These are phyloP conservation scores for Chelon labrosus DNA, from an alignment of 2,797 vertebrate species.

Conservation along the genomic window DNA sequence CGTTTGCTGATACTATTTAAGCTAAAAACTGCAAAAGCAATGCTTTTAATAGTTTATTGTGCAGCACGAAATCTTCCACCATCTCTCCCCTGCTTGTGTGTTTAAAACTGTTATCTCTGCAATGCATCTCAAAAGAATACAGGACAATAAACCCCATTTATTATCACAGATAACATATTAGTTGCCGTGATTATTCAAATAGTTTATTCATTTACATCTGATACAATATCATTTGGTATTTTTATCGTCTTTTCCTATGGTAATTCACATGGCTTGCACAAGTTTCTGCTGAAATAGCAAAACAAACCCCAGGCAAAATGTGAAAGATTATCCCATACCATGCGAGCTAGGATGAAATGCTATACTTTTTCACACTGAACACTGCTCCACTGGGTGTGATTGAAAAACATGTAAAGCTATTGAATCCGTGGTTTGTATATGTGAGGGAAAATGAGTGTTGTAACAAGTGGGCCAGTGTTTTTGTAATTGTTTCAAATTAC, in stretches of 20 bases:
- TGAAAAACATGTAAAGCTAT: constrained; percentile 88
- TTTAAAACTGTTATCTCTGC: constrained; percentile 72
- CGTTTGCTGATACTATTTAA: constrained; percentile 38
- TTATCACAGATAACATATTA: constrained; percentile 80
- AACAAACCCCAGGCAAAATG: constrained; percentile 89
- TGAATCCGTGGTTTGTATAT: constrained; percentile 87
- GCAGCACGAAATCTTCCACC: constrained; percentile 35
- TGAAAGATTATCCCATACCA: constrained; percentile 88
- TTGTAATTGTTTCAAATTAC: constrained; percentile 89
- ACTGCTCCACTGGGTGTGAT: constrained; percentile 87
- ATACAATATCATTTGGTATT: constrained; percentile 80
- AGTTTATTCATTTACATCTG: constrained; percentile 84
- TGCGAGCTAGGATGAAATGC: constrained; percentile 85
- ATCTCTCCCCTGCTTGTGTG: constrained; percentile 51
- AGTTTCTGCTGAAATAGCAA: constrained; percentile 89
- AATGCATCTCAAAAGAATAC: constrained; percentile 71
- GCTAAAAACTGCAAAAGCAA: constrained; percentile 14
- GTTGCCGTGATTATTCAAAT: constrained; percentile 79
- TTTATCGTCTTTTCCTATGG: constrained; percentile 78
- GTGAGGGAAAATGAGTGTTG: constrained; percentile 85
- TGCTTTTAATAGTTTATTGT: constrained; percentile 45
- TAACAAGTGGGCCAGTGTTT: constrained; percentile 87
- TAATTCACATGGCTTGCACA: constrained; percentile 87
- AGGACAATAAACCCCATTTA: constrained; percentile 68
- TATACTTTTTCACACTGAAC: constrained; percentile 87